phyloP scores from a whole-genome alignment of 2,113 vertebrate genomes.

The Sinocyclocheilus anshuiensis region DNA sequence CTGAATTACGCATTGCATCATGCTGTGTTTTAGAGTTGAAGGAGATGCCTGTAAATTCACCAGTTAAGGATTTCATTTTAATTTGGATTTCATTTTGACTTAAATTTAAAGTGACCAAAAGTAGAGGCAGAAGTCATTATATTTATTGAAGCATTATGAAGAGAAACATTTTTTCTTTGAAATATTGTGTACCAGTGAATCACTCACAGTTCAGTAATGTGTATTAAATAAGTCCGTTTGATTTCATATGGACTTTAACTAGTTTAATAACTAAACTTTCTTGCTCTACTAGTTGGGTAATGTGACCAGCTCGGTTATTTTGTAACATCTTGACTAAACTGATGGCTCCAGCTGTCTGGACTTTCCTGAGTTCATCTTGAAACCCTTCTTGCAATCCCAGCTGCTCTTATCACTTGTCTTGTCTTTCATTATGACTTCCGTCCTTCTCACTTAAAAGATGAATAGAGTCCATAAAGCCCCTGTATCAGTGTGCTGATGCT shows the following conservation, averaged over 20 bases:
- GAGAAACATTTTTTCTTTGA: too few relatives aligned
- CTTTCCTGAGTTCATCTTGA: slow-evolving; percentile 10
- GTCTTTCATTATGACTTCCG: neutral
- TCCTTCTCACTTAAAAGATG: slow-evolving; percentile 52
- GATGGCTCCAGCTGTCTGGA: neutral
- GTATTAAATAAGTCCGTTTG: neutral
- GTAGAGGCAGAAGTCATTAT: too few relatives aligned
- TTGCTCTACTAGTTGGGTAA: neutral
- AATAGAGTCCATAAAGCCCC: neutral
- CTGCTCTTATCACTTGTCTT: neutral
- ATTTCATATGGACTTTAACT: neutral
- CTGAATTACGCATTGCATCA: too few relatives aligned
- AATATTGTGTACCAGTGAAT: too few relatives aligned
- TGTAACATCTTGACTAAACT: slow-evolving; percentile 5
- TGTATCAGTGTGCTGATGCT: neutral
- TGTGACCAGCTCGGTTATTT: neutral
- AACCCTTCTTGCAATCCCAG: neutral
- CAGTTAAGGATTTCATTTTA: too few relatives aligned
- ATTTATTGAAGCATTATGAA: too few relatives aligned
- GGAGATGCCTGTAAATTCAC: too few relatives aligned
- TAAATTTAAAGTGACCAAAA: too few relatives aligned
- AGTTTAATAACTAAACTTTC: neutral
- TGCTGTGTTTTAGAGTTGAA: too few relatives aligned
- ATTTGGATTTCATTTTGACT: too few relatives aligned
- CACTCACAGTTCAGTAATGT: neutral